Conservation (phyloP, 2,888 invertebrate genomes). For the Sphaeridia pumilis region DNA sequence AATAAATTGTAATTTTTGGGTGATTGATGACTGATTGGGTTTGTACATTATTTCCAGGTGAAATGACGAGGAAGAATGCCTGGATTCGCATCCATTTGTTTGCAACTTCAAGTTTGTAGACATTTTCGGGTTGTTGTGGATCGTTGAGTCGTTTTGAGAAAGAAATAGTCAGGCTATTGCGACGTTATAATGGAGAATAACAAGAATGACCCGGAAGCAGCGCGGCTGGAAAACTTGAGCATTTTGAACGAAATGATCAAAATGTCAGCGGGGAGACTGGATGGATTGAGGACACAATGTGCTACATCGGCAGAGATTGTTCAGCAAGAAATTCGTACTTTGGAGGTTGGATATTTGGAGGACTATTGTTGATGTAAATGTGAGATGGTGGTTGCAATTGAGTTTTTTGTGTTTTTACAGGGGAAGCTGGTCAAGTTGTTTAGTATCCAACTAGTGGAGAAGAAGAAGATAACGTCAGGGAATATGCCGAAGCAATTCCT, state of each 20-base stretch:
- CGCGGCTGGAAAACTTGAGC: constrained; percentile 51
- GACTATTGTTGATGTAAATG: background rate
- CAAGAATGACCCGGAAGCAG: constrained; percentile 44
- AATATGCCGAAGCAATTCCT: constrained; percentile 50
- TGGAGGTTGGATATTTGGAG: constrained; percentile 58
- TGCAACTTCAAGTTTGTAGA: too few relatives aligned
- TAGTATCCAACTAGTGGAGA: constrained; percentile 76
- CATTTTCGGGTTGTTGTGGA: too few relatives aligned
- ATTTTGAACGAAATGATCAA: constrained; percentile 91
- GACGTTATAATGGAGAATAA: too few relatives aligned
- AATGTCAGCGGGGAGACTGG: constrained; percentile 84
- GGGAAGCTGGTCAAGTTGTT: constrained; percentile 88
- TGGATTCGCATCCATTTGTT: too few relatives aligned
- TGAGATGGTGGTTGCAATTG: background rate
- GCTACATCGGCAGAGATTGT: constrained; percentile 85
- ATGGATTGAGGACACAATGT: constrained; percentile 86
- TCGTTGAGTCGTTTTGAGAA: too few relatives aligned
- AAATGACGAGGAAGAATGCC: too few relatives aligned
- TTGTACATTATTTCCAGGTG: too few relatives aligned
- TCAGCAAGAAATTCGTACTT: constrained; percentile 85
- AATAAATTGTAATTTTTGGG: too few relatives aligned
- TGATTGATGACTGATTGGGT: too few relatives aligned
- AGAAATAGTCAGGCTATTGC: too few relatives aligned
- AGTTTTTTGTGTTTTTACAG: constrained; percentile 44
- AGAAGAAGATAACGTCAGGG: constrained; percentile 58